Evolutionary conservation across 1,140 invertebrate genomes (phyloP).

Genomic region (Cylas formicarius): DNA sequence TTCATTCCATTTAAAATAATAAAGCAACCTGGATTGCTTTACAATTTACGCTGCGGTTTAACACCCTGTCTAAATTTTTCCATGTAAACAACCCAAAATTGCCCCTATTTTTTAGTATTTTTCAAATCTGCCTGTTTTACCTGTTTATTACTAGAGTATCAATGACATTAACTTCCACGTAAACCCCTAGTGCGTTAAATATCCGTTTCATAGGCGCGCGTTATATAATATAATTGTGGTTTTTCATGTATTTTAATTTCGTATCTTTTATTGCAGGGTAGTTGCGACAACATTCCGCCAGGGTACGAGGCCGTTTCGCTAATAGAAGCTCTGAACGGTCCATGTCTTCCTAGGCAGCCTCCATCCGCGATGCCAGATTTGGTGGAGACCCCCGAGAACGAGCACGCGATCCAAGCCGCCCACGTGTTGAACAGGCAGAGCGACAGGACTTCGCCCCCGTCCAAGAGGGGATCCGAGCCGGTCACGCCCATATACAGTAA

Average conservation of each 20-base stretch:
- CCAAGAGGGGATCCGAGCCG: conserved; percentile 32
- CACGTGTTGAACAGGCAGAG: conserved; percentile 58
- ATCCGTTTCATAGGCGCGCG: background rate
- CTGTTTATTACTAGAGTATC: no score
- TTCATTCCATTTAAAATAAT: no score
- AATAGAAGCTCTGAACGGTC: conserved; percentile 98
- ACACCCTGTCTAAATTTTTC: no score
- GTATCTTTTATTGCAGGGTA: conserved; percentile 33
- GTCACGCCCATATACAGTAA: conserved; percentile 44
- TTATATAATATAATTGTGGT: background rate
- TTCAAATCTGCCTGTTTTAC: no score
- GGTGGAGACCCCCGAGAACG: conserved; percentile 42
- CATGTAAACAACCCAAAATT: no score
- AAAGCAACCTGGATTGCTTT: no score
- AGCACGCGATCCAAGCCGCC: conserved; percentile 50
- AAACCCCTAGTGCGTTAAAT: no score
- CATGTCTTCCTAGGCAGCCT: conserved; percentile 54
- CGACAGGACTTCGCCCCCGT: conserved; percentile 26
- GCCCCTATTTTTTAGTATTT: no score
- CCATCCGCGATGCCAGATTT: conserved; percentile 49
- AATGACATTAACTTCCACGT: no score
- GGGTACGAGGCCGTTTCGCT: conserved; percentile 93
- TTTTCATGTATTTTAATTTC: background rate
- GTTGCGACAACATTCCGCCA: conserved; percentile 76
- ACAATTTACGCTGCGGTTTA: no score